phyloP scores from a whole-genome alignment of 2,888 invertebrate genomes.

The Drosophila atroscutellata region DNA sequence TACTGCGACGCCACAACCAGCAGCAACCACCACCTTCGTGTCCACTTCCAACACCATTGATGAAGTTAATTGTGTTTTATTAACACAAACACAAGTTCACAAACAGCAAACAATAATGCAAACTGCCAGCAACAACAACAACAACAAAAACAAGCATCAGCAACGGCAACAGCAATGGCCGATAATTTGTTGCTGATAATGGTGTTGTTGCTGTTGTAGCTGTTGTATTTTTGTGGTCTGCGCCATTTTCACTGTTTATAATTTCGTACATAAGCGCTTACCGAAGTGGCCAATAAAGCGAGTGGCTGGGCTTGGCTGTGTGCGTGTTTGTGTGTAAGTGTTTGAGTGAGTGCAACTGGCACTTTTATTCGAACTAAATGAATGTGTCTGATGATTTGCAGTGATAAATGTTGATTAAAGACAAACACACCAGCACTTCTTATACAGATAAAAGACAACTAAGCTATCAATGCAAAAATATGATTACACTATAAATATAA shows the following conservation, averaged over 20 bases:
- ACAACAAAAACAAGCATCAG: constrained; percentile 29
- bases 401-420: constrained; percentile 46
- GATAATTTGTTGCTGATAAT: constrained; percentile 76
- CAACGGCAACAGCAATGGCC: constrained; percentile 55
- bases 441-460: constrained; percentile 6
- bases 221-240: constrained; percentile 25
- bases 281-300: constrained; percentile 58
- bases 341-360: constrained; percentile 22
- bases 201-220: constrained; percentile 42
- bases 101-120: constrained; percentile 61
- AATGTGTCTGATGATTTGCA: constrained; percentile 9
- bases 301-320: constrained; percentile 11
- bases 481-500: not conserved
- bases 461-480: not conserved
- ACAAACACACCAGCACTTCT: constrained; percentile 25
- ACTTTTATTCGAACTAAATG: constrained; percentile 40
- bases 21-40: constrained; percentile 25
- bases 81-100: constrained; percentile 83
- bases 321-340: constrained; percentile 10
- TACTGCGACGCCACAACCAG: constrained; percentile 42
- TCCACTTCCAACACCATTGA: constrained; percentile 74
- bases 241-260: constrained; percentile 72
- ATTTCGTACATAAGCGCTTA: constrained; percentile 69
- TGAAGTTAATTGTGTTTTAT: constrained; percentile 84
- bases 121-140: constrained; percentile 28